Evolutionary conservation across 2,797 vertebrate genomes (phyloP).

Genomic region (Mus spretus): DNA sequence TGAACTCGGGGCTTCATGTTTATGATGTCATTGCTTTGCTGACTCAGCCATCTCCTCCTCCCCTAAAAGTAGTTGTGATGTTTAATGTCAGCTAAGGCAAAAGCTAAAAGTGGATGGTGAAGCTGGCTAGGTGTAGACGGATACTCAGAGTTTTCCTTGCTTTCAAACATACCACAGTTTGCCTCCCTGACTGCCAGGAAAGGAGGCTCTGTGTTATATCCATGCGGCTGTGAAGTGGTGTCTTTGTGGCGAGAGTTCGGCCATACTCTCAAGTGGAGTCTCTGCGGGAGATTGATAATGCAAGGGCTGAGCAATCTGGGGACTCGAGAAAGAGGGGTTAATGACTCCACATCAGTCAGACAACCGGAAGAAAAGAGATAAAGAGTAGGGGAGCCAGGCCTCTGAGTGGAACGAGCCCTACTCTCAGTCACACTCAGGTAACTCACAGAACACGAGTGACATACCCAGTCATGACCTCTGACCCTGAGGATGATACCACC

Average conservation of each 20-base stretch:
- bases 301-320: too few relatives aligned
- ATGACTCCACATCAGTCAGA: not conserved
- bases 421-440: not conserved
- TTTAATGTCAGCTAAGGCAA: not conserved
- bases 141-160: not conserved
- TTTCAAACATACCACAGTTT: not conserved
- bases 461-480: not conserved
- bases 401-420: too few relatives aligned
- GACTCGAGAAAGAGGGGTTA: rapidly evolving
- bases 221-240: not conserved
- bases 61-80: not conserved
- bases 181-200: not conserved
- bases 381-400: not conserved
- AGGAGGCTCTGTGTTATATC: not conserved
- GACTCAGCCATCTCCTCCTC: not conserved
- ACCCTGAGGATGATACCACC: too few relatives aligned
- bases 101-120: not conserved
- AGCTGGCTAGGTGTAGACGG: not conserved
- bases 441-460: rapidly evolving
- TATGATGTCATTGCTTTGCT: not conserved
- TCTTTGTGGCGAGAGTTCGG: rapidly evolving
- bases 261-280: not conserved
- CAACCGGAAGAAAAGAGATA: rapidly evolving
- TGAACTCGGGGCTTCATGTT: not conserved
- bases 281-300: rapidly evolving